Base-by-base conservation (phyloP, 2,888 invertebrate species). In the Chrysina gloriosa region DNA sequence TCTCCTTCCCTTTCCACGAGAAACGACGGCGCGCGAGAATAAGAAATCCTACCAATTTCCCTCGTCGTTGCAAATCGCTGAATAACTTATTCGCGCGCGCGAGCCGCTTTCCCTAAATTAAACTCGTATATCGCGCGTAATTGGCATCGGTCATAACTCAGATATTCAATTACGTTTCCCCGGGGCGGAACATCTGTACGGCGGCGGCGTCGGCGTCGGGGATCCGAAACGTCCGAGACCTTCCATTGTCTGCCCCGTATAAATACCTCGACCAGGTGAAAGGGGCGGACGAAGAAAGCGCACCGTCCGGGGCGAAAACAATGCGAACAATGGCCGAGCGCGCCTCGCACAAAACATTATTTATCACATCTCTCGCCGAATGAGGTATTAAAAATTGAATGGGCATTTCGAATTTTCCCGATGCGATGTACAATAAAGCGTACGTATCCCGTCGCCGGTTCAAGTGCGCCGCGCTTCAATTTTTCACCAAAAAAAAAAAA, bases 301-400 rank as follows among this genome's bases (percentile, higher is more conserved):
- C 21, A n/a, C 9, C 47, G 19, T 47, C 7, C 21, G n/a, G 21
- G n/a, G n/a, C 23, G 47, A 5, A 19, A 47, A 47, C 47, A 47
- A 47, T 47, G 47, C n/a, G 19, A 47, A 47, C 47, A 47, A 47
- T 47, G 21, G 47, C n/a, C 6, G 21, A 21, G 7, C 19, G n/a
- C 21, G 47, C 21, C n/a, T n/a, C 9, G 21, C 23, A 47, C 47
- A 23, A 23, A 47, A 47, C 47, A 47, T 47, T 47, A 47, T 47
- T 47, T 47, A 47, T 23, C 47, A 23, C 23, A n/a, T n/a, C n/a
- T 2, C 23, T 47, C 23, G 47, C 47, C 47, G 47, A 47, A 47
- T 47, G 47, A 47, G 23, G 47, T 47, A 47, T 47, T 47, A 47
- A 47, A 47, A 47, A 47, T 47, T 47, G 47, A 47, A 47, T 47